These are phyloP conservation scores for Cephus pygmeus DNA, from an alignment of 2,888 invertebrate genomes.

Conservation along the genomic window DNA sequence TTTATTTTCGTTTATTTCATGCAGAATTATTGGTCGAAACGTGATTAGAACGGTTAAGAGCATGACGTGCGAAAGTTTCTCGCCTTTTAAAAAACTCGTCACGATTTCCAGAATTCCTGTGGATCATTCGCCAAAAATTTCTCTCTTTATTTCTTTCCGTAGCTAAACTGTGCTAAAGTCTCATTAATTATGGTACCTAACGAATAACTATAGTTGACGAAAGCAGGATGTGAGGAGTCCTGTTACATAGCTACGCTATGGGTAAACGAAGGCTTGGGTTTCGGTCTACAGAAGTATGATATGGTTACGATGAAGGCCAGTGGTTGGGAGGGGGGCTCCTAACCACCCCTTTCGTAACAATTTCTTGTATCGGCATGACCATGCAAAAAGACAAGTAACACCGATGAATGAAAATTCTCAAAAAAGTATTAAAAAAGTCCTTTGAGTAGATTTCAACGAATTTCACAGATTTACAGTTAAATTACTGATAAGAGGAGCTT, in stretches of 20 bases:
- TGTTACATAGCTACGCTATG: conserved; percentile 41
- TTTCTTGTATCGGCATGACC: neutral
- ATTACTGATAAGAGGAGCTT: neutral
- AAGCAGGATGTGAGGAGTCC: conserved; percentile 53
- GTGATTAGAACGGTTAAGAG: neutral
- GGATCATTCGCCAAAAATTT: neutral
- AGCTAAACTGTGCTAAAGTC: neutral
- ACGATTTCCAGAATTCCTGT: neutral
- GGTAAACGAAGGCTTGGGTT: conserved; percentile 45
- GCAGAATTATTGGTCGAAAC: neutral
- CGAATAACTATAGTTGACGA: conserved; percentile 15
- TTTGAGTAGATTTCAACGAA: neutral
- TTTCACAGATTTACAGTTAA: neutral
- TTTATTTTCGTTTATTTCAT: neutral
- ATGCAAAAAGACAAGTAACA: neutral
- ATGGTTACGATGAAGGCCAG: neutral
- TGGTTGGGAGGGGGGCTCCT: neutral
- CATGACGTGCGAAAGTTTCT: neutral
- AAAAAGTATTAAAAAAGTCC: no score
- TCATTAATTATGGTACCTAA: neutral
- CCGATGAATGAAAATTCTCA: neutral
- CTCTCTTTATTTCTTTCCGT: neutral
- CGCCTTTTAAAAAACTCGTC: neutral
- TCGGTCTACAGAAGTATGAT: conserved; percentile 26
- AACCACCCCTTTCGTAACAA: neutral